Conservation (phyloP, 2,888 invertebrate genomes). For the Brachycybe producta region DNA sequence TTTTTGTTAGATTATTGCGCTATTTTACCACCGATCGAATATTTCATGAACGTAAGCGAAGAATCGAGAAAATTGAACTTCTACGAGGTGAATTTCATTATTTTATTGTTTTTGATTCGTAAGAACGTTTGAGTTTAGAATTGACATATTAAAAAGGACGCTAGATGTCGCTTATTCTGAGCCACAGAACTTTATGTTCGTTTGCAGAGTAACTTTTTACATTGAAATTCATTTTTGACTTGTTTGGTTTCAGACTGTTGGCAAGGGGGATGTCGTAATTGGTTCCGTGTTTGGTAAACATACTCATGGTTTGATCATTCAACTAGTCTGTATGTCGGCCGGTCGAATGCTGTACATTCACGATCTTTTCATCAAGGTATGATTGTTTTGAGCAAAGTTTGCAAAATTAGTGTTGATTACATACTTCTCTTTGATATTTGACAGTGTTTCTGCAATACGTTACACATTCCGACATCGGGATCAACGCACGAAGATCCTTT, state of each 20-base stretch:
- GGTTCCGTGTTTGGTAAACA: constrained; percentile 33
- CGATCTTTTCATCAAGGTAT: constrained; percentile 77
- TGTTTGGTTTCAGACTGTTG: constrained; percentile 31
- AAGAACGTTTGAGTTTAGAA: neutral
- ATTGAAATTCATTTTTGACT: neutral
- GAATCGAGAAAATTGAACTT: constrained; percentile 17
- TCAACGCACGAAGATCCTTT: constrained; percentile 18
- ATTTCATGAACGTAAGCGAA: constrained; percentile 15
- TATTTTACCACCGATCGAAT: constrained; percentile 18
- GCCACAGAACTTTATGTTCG: no score
- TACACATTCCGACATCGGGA: constrained; percentile 6
- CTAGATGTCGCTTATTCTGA: no score
- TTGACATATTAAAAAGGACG: neutral
- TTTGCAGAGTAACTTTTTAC: neutral
- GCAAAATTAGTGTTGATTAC: neutral
- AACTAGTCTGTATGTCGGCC: constrained; percentile 70
- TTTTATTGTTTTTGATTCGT: neutral
- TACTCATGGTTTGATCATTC: constrained; percentile 41
- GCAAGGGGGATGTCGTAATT: constrained; percentile 34
- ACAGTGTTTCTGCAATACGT: constrained; percentile 10
- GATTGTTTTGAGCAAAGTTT: neutral
- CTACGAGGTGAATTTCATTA: constrained; percentile 15
- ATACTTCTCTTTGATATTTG: neutral
- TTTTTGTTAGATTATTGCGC: constrained; percentile 17
- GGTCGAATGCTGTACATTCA: constrained; percentile 65